These are phyloP conservation scores for Poecilia gillii DNA, from an alignment of 2,797 vertebrate species.

Conservation along the genomic window DNA sequence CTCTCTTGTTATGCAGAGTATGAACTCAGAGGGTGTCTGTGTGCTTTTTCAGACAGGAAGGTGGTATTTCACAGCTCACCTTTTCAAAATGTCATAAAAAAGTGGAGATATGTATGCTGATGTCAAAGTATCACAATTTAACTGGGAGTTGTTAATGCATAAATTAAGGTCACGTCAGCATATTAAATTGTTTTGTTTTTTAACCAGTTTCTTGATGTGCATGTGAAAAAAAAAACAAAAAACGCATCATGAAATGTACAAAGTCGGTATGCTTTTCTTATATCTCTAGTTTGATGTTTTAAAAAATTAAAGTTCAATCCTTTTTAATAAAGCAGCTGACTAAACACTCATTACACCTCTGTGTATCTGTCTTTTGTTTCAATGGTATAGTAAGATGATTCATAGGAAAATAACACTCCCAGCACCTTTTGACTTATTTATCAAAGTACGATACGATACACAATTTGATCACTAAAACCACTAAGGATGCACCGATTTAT, in stretches of 20 bases:
- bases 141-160: conserved; percentile 27
- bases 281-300: conserved; percentile 19
- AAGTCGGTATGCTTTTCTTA: conserved; percentile 10
- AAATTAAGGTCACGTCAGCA: conserved; percentile 22
- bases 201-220: not conserved
- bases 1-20: conserved; percentile 56
- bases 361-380: not conserved
- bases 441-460: not conserved
- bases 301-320: conserved; percentile 11
- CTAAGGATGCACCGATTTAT: too few relatives aligned
- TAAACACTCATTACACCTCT: not conserved
- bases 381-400: not conserved
- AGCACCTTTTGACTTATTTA: not conserved
- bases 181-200: conserved; percentile 13
- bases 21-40: conserved; percentile 48
- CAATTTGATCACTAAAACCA: not conserved
- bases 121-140: conserved; percentile 46
- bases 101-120: conserved; percentile 39
- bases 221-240: not conserved
- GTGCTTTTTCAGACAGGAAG: conserved; percentile 45
- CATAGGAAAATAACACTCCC: not conserved
- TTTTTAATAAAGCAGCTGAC: not conserved
- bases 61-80: conserved; percentile 59
- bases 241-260: not conserved
- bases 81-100: conserved; percentile 66